A percentile compares a stretch with the other conserved stretches of the same genome.
These are phyloP conservation scores for Xylocopa sonorina DNA, from an alignment of 1,140 invertebrate genomes.

Conservation along the genomic window DNA sequence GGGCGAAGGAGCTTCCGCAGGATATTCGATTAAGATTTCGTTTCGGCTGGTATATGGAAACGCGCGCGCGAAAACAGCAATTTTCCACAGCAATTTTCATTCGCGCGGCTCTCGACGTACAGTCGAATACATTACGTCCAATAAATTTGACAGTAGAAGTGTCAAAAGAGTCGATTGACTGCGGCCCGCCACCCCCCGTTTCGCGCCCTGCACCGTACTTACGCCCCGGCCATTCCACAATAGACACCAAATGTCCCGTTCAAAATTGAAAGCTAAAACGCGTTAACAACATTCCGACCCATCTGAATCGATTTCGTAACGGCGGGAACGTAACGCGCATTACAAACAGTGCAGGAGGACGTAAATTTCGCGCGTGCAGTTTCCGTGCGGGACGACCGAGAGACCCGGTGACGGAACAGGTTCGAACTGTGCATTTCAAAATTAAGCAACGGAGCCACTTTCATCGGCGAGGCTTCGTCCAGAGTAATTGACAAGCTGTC, in stretches of 20 bases:
- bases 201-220: conserved; percentile 16
- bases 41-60: not conserved
- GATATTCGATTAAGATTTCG: not conserved
- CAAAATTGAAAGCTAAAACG: conserved; percentile 55
- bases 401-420: conserved; percentile 14
- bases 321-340: conserved; percentile 31
- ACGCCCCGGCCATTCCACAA: conserved; percentile 43
- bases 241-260: conserved; percentile 53
- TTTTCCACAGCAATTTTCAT: conserved; percentile 5
- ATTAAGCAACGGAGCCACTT: not conserved
- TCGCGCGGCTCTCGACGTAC: not conserved
- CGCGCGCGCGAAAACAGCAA: not conserved
- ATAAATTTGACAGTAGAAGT: conserved; percentile 38
- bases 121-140: conserved; percentile 33
- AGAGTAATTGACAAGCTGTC: too few species aligned
- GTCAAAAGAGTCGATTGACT: conserved; percentile 41
- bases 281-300: conserved; percentile 53
- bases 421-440: not conserved
- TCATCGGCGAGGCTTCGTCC: too few species aligned
- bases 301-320: conserved; percentile 49
- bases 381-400: too few species aligned
- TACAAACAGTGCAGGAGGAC: conserved; percentile 38
- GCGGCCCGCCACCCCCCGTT: too few species aligned
- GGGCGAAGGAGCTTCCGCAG: too few species aligned
- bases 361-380: conserved; percentile 42